Base-by-base conservation (phyloP, 1,140 invertebrate genomes). In the Drosophila sproati region DNA sequence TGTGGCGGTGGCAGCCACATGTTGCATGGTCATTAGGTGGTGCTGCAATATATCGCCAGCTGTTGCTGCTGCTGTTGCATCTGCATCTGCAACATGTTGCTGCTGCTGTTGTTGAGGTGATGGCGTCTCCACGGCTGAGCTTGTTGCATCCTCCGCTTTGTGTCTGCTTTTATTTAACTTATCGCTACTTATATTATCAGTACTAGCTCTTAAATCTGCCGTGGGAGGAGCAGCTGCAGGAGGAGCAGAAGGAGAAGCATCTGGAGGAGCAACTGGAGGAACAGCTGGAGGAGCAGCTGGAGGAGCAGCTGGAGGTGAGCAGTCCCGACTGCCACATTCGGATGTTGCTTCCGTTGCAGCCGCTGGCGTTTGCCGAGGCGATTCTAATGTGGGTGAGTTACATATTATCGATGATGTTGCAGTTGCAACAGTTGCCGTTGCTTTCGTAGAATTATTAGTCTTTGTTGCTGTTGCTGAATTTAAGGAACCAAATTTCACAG, bases 161-260 rank as follows among this genome's bases (percentile, higher is more conserved):
- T 69, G 66, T 67, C 37, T 73, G 73, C 43, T 51, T 41, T 73
- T 77, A 47, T 45, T 61, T 57, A 72, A 87, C 86, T 91, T 91
- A 91, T 74, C 73, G 54, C 73, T 88, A 91, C 72, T 88, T 91
- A 91, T 61, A 88, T 79, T 91, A 91, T 91, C 87, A 91, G 88
- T 91, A 88, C 88, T 77, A 62, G 93, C 91, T 93, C 93, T 76
- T 20, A 64, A 85, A 66, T 92, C 92, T 78, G 93, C 92, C 35
- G 91, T 10, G 20, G 20, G 20, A 20, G 20, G 20, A 20, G 20
- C 20, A 20, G 20, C 20, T 20, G 20, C 20, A 20, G 20, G 20
- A 20, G 20, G 20, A 20, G 20, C 20, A 20, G 20, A 20, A 20
- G 20, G 20, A 20, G 20, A 20, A 20, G 20, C 20, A 20, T 1